Evolutionary conservation across 2,888 invertebrate genomes (phyloP).

Genomic region (Phortica magna): DNA sequence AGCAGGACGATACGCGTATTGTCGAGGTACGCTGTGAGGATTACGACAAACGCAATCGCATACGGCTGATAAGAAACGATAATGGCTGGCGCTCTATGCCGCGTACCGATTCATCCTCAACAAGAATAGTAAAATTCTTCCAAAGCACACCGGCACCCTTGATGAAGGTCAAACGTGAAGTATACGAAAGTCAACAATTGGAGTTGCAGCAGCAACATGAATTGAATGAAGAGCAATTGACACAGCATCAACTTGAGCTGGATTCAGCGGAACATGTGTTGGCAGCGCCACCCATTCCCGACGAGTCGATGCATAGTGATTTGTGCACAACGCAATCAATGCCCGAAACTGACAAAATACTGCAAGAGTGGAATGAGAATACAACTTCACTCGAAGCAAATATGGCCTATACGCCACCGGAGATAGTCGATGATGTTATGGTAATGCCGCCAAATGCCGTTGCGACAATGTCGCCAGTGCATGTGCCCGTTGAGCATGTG

Average conservation of each 20-base stretch:
- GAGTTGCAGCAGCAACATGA: conserved; percentile 41
- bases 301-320: neutral
- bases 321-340: conserved; percentile 15
- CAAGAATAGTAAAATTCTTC: conserved; percentile 72
- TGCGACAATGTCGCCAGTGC: conserved; percentile 30
- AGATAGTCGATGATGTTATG: conserved; percentile 36
- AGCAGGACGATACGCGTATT: conserved; percentile 88
- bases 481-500: conserved; percentile 55
- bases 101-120: conserved; percentile 81
- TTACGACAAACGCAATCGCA: conserved; percentile 91
- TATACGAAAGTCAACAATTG: conserved; percentile 49
- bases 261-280: neutral
- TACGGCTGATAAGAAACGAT: conserved; percentile 88
- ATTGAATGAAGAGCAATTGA: conserved; percentile 22
- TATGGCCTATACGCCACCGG: conserved; percentile 31
- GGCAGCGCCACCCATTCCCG: neutral
- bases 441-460: conserved; percentile 29
- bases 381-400: conserved; percentile 42
- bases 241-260: conserved; percentile 20
- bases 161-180: conserved; percentile 76
- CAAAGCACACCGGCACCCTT: conserved; percentile 74
- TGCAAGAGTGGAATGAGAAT: conserved; percentile 50
- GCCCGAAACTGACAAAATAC: conserved; percentile 37
- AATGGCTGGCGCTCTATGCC: conserved; percentile 91
- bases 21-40: conserved; percentile 92